Base-by-base conservation (phyloP, 2,113 vertebrate species). In the Mionectes macconnelli region DNA sequence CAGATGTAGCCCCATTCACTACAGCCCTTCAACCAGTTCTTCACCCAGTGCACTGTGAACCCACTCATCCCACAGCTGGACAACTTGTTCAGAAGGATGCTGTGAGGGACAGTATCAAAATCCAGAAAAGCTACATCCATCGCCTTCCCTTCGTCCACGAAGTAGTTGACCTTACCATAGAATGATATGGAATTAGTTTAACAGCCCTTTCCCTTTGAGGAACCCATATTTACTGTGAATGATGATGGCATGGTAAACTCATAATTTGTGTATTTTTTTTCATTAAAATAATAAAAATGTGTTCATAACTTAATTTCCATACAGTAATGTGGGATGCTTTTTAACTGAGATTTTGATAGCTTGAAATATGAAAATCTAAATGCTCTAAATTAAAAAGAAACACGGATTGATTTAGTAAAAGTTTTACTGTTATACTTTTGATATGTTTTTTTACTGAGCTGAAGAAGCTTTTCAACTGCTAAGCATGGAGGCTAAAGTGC, bases 111-210 rank as follows among this genome's bases (percentile, higher is more conserved):
- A 18, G 30, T 42, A 40, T 33, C 9, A 25, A 81, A 75, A 84
- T 69, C 14, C 9, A 49, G 66, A 44, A 74, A 45, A 75, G 27
- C 19, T 33, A 7, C 6, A 8, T 67, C 33, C 37, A n/a, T 21
- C 1, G 0, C 42, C n/a, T 70, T 52, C 12, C 12, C 18, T 89
- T 56, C 44, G 25, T 64, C 18, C 5, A 3, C 3, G 3, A 9
- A 33, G 44, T 3, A 1, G 7, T 35, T 59, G 44, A 24, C 13
- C 30, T 63, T 84, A 31, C 22, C 19, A 7, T 2, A 69, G 49
- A 55, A 64, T 27, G 15, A 6, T 76, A 27, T 69, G 12, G 22
- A 37, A 22, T 19, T 10, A 31, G 16, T n/a, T 39, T 75, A 47
- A 45, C 14, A 50, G 27, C 5, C 20, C 21, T 49, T 86, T 75